Conservation (phyloP, 37 sponge, comb jelly and placozoan species). For the Aplysina aerophoba region DNA sequence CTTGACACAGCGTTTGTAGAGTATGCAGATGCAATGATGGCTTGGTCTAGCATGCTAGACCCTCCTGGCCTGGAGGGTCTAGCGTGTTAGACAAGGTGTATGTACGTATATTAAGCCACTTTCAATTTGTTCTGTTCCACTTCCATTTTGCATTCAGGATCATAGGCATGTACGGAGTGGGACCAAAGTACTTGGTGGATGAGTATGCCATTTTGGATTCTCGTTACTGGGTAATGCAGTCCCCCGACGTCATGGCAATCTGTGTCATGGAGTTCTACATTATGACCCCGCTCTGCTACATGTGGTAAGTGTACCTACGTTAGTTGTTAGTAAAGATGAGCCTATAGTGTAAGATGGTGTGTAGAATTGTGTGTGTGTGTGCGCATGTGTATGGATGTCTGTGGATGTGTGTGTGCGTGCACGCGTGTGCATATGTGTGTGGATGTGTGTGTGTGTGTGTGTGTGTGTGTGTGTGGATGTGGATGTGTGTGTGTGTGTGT, state of each 20-base stretch:
- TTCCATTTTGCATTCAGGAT: constrained; percentile 39
- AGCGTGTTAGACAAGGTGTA: too few species aligned
- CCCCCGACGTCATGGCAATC: constrained; percentile 55
- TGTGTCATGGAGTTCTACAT: constrained; percentile 59
- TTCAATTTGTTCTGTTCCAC: too few species aligned
- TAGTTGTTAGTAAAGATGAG: neutral
- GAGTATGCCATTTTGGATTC: constrained; percentile 77
- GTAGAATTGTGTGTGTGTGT: neutral
- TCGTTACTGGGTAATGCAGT: constrained; percentile 69
- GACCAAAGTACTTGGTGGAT: constrained; percentile 79
- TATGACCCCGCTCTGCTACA: constrained; percentile 65
- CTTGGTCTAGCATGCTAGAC: too few species aligned
- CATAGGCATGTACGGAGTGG: constrained; percentile 62
- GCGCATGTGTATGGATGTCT: neutral
- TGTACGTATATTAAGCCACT: too few species aligned
- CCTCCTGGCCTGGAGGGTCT: too few species aligned
- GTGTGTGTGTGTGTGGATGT: too few species aligned
- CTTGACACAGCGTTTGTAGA: too few species aligned
- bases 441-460: too few species aligned
- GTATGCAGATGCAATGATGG: too few species aligned
- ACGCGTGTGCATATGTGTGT: too few species aligned
- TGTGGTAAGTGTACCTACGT: constrained; percentile 55
- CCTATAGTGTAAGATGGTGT: neutral
- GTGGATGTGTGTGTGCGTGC: too few species aligned
- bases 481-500: too few species aligned